phyloP scores from a whole-genome alignment of 2,113 vertebrate genomes.

The Eubucco bourcierii region DNA sequence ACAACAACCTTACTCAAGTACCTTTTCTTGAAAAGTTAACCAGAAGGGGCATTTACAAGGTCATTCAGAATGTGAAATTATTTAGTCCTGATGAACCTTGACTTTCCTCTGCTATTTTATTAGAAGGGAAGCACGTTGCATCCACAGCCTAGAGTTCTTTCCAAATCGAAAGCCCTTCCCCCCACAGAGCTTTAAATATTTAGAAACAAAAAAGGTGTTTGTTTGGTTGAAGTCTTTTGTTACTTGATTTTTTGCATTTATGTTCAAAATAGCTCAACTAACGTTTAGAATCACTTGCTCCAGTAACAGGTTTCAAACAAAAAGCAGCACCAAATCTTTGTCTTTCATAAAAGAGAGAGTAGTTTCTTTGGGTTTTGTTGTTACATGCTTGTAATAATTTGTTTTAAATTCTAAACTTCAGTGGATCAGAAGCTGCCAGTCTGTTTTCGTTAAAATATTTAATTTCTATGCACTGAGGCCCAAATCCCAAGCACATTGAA shows the following conservation, averaged over 20 bases:
- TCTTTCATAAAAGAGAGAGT: not conserved
- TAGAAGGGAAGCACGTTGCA: constrained; percentile 22
- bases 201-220: constrained; percentile 60
- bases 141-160: constrained; percentile 11
- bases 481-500: not conserved
- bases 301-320: not conserved
- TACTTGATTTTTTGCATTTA: not conserved
- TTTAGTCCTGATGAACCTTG: constrained; percentile 46
- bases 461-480: not conserved
- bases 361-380: not conserved
- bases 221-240: not conserved
- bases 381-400: not conserved
- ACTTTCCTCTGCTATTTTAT: constrained; percentile 33
- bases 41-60: constrained; percentile 31
- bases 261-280: not conserved
- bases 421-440: not conserved
- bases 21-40: constrained; percentile 31
- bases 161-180: constrained; percentile 38
- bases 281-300: not conserved
- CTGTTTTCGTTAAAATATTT: not conserved
- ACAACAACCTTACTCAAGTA: constrained; percentile 13
- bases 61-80: constrained; percentile 38
- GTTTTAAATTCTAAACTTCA: not conserved
- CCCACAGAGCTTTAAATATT: constrained; percentile 46
- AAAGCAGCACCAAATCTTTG: not conserved